Evolutionary conservation across 2,113 vertebrate genomes (phyloP).

Genomic region (Thamnophis sirtalis): DNA sequence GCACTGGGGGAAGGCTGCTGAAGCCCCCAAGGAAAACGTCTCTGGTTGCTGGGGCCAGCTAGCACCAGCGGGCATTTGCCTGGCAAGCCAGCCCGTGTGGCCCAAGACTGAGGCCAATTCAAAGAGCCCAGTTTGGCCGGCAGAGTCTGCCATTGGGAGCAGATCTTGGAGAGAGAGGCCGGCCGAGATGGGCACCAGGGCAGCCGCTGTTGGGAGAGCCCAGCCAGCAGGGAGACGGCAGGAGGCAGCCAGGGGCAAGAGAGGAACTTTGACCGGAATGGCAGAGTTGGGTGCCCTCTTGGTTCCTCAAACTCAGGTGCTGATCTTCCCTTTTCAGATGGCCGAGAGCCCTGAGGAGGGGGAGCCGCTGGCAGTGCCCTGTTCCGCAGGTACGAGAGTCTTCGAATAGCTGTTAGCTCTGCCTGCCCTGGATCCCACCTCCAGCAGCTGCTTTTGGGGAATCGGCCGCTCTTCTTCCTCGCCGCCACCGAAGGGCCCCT

Average conservation of each 20-base stretch:
- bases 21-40: not conserved
- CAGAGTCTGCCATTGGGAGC: not conserved
- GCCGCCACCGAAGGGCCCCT: not conserved
- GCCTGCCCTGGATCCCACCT: not conserved
- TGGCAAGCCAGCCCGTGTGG: not conserved
- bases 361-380: not conserved
- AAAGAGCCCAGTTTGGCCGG: not conserved
- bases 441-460: not conserved
- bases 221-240: not conserved
- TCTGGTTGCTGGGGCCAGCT: not conserved
- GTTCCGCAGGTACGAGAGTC: not conserved
- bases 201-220: too few species aligned
- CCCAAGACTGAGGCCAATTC: not conserved
- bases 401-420: not conserved
- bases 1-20: not conserved
- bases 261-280: not conserved
- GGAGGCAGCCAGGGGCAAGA: not conserved
- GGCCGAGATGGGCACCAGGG: too few species aligned
- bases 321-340: not conserved
- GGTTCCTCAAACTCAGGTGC: not conserved
- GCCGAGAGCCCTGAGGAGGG: not conserved
- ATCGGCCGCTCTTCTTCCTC: not conserved
- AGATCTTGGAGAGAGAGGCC: not conserved
- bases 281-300: not conserved
- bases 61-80: not conserved